Evolutionary conservation across 92 coral and sea anemone species (phyloP), one percentile per base, ranked within the genome.

Genomic region (Palythoa grandiflora): DNA sequence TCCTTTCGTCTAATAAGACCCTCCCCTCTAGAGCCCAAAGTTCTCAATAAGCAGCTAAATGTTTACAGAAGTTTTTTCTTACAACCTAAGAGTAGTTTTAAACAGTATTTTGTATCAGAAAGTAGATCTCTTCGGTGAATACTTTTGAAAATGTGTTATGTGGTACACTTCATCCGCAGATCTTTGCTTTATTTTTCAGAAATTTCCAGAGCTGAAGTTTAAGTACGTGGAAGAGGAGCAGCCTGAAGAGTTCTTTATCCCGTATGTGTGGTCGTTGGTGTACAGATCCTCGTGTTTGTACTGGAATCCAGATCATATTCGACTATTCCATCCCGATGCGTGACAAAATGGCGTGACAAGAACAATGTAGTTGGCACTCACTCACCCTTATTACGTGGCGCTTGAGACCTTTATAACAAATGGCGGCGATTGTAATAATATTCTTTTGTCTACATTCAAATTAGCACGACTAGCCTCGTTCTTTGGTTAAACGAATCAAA

Each of bases 141-240:
- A 2, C 5, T 44, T 44, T 44, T 44, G 50, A 44, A 8, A 8
- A 44, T 8, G 50, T 59, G 16, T 59, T 59, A 13, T 59, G 65
- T 14, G 3, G 5, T 59, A 1, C 19, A 13, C 65, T 38, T 53
- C 77, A 53, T 16, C 21, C 38, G 39, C 59, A 9, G 11, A 5
- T 21, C 8, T 15, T 61, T 74, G 54, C 37, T 53, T 37, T 20
- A 39, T 12, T 77, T 61, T 9, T 20, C 80, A 96, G 98, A 96
- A 96, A 90, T 97, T 97, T 80, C 99, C 99, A 55, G 99, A 97
- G 63, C 77, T 97, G 65, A 97, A 97, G 80, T 97, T 97, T 89
- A 97, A 97, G 80, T 97, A 97, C 86, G 98, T 97, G 55, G 99
- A 97, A 76, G 99, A 97, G 76, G 99, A 97, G 28, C 99, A 97